Evolutionary conservation across 2,113 vertebrate species (phyloP).

Genomic region (Syrrhaptes paradoxus): DNA sequence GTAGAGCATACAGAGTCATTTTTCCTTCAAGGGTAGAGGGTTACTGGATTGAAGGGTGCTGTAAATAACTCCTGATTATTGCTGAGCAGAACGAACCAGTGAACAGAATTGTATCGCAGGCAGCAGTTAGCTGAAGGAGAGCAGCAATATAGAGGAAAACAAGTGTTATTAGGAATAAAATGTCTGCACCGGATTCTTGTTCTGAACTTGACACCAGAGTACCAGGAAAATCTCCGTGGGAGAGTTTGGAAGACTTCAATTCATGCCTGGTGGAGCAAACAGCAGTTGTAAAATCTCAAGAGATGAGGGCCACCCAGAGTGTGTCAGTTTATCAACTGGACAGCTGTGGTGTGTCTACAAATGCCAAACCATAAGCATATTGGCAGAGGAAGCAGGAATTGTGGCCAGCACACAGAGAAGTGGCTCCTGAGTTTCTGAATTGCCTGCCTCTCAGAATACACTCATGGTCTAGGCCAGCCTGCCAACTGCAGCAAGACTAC

Average conservation of each 20-base stretch:
- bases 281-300: slow-evolving; percentile 73
- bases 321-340: slow-evolving; percentile 73
- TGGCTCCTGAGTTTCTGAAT: slow-evolving; percentile 67
- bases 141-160: background rate
- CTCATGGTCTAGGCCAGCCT: background rate
- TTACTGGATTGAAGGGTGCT: background rate
- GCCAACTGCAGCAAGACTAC: background rate
- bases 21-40: background rate
- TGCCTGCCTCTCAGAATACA: slow-evolving; percentile 46
- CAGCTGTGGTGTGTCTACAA: slow-evolving; percentile 64
- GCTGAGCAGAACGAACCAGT: background rate
- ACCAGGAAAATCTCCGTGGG: slow-evolving; percentile 58
- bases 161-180: slow-evolving; percentile 38
- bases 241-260: slow-evolving; percentile 59
- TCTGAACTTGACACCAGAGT: slow-evolving; percentile 42
- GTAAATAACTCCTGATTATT: background rate
- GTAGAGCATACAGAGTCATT: background rate
- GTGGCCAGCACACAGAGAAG: slow-evolving; percentile 64
- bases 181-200: background rate
- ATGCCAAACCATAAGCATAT: slow-evolving; percentile 73
- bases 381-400: slow-evolving; percentile 59
- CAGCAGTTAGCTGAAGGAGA: background rate
- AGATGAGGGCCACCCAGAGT: slow-evolving; percentile 69
- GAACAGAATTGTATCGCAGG: background rate
- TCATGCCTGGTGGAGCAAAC: slow-evolving; percentile 44